Base-by-base conservation (phyloP, 2,888 invertebrate species). In the Dromius quadrimaculatus region DNA sequence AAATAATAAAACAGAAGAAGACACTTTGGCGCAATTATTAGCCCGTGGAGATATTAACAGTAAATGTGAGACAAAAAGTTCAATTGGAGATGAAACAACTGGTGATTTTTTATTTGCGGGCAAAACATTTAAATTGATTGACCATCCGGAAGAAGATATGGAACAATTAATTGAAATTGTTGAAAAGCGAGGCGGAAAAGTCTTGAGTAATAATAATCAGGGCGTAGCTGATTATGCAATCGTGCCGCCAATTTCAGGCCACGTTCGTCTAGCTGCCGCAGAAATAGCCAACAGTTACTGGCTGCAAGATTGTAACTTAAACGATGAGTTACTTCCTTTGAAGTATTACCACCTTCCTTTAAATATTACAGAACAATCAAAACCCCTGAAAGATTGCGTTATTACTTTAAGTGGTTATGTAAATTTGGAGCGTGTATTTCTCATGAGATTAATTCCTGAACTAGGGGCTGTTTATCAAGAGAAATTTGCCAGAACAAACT, bases 351-450 rank as follows among this genome's bases (percentile, higher is more conserved):
- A 94, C 79, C 84, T 85, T 13, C 91, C 92, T 0, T 84, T 92
- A 47, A 85, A 85, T 0, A 76, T 87, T 20, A 80, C 82, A 5
- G 77, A 83, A 0, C 76, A 80, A 1, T 77, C 81, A 0, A 81
- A 82, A 63, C 90, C 89, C 0, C 81, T 96, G 15, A 76, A 79
- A 0, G 89, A 87, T 43, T 92, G 92, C 76, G 92, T 93, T 0
- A 87, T 95, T 66, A 91, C 92, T 6, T 87, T 94, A 73, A 95
- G 94, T 76, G 89, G 90, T 0, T 95, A 93, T 80, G 83, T 85
- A 8, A 89, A 89, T 0, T 83, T 87, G 5, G 94, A 95, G 82
- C 83, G 94, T 20, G 87, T 87, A 17, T 94, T 90, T 77, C 84
- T 96, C 0, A 87, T 89, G 70, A 85, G 87, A 32, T 81, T 95